Evolutionary conservation across 2,113 vertebrate species (phyloP).

Genomic region (Channa maculata): DNA sequence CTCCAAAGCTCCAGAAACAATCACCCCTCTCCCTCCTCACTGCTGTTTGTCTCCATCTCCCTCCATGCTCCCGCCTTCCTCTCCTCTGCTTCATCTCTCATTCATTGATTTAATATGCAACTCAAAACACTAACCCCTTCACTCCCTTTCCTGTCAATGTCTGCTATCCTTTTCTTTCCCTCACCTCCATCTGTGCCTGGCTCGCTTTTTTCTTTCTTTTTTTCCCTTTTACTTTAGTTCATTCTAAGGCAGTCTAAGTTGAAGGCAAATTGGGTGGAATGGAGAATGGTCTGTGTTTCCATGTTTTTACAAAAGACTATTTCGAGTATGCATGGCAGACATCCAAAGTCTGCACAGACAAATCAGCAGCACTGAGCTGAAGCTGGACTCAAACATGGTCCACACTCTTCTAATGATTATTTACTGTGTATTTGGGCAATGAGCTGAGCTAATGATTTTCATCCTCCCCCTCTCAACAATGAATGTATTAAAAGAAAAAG

Average conservation of each 20-base stretch:
- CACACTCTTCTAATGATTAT: too few relatives aligned
- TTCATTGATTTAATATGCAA: background rate
- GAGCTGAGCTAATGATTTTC: too few relatives aligned
- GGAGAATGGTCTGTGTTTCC: background rate
- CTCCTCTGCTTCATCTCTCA: slow-evolving; percentile 1
- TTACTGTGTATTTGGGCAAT: too few relatives aligned
- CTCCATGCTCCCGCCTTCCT: slow-evolving; percentile 15
- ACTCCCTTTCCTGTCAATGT: background rate
- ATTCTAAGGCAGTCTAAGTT: background rate
- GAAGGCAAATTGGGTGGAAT: background rate
- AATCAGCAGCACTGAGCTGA: background rate
- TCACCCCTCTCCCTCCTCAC: slow-evolving; percentile 25
- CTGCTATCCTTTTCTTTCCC: background rate
- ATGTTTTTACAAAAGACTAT: slow-evolving; percentile 1
- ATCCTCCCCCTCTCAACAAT: too few relatives aligned
- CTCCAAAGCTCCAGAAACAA: slow-evolving; percentile 62
- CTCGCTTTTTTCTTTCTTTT: too few relatives aligned
- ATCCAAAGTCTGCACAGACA: background rate
- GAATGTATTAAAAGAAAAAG: too few relatives aligned
- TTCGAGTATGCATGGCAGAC: background rate
- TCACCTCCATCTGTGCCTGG: background rate
- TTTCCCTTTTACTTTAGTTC: background rate
- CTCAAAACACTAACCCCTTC: background rate
- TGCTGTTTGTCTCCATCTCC: background rate
- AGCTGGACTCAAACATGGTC: background rate